These are phyloP conservation scores for Ectemnius cavifrons DNA, from an alignment of 2,888 invertebrate species.

Conservation along the genomic window DNA sequence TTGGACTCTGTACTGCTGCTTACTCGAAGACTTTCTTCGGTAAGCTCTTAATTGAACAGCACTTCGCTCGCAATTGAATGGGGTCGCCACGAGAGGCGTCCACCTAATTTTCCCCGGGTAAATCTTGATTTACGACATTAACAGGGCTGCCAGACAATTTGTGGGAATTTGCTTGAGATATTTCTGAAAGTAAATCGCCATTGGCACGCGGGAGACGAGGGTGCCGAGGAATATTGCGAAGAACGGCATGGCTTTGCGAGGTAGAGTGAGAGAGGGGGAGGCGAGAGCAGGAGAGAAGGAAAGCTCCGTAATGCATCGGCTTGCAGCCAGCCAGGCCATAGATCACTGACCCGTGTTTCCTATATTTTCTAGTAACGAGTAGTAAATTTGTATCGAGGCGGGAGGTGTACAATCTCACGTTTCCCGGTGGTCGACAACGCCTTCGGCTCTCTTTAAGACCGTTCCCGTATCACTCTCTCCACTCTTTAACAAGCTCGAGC, in stretches of 20 bases:
- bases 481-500: too few species aligned
- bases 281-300: slow-evolving; percentile 9
- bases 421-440: slow-evolving; percentile 6
- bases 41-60: too few species aligned
- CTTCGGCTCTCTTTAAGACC: not conserved
- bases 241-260: slow-evolving; percentile 15
- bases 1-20: too few species aligned
- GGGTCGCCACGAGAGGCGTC: slow-evolving; percentile 1
- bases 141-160: slow-evolving; percentile 13
- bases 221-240: slow-evolving; percentile 19
- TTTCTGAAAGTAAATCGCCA: slow-evolving; percentile 21
- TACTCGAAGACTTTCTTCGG: too few species aligned
- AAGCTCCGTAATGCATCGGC: slow-evolving; percentile 20
- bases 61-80: too few species aligned
- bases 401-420: slow-evolving; percentile 44
- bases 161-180: slow-evolving; percentile 7
- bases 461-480: not conserved
- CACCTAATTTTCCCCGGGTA: slow-evolving; percentile 7
- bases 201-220: slow-evolving; percentile 18
- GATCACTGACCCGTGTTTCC: slow-evolving; percentile 49
- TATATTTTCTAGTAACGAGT: slow-evolving; percentile 53
- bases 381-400: slow-evolving; percentile 54
- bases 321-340: slow-evolving; percentile 33
- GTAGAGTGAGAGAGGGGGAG: not conserved
- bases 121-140: slow-evolving; percentile 9